Base-by-base conservation (phyloP, 1,140 invertebrate species). In the Aleiodes sp. region DNA sequence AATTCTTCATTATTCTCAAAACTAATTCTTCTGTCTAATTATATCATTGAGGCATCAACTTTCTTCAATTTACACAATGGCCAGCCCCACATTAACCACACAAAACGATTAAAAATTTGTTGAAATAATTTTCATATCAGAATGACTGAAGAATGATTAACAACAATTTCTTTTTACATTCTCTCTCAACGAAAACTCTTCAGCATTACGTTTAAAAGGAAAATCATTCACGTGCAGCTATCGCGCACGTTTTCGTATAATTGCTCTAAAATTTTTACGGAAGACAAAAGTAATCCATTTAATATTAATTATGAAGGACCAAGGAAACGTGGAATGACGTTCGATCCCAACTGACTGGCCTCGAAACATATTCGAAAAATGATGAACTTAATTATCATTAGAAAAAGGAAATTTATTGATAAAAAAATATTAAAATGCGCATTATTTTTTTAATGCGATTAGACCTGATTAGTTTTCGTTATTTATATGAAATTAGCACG, bases 291-390 rank as follows among this genome's bases (percentile, higher is more conserved):
- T n/a, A n/a, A n/a, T n/a, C n/a, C n/a, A n/a, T n/a, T n/a, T n/a
- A n/a, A n/a, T n/a, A n/a, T n/a, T n/a, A 59, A 39, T 60, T 37
- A 39, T 59, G 29, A 59, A 26, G 52, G 52, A 67, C 52, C 52
- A 59, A 59, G 33, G 12, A 63, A 33, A 63, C 39, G 35, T n/a
- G 2, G 24, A 24, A 1, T 37, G 52, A 60, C 65, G 29, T 28
- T 59, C 43, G 31, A 57, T 57, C 2, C n/a, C 52, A 67, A 12
- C 26, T 67, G 65, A 67, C 65, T 67, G 65, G 57, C 33, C 16
- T 52, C 37, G 64, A 67, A 67, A 67, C 65, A 67, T 67, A 67
- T 67, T 67, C 28, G 37, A 64, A 43, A 43, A 10, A 12, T 43
- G 8, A 21, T n/a, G 4, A 24, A 19, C 26, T 56, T 24, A 8